Evolutionary conservation across 2,797 vertebrate genomes (phyloP), one percentile per base, ranked within the genome.

Genomic region (Enteromius fasciolatus): DNA sequence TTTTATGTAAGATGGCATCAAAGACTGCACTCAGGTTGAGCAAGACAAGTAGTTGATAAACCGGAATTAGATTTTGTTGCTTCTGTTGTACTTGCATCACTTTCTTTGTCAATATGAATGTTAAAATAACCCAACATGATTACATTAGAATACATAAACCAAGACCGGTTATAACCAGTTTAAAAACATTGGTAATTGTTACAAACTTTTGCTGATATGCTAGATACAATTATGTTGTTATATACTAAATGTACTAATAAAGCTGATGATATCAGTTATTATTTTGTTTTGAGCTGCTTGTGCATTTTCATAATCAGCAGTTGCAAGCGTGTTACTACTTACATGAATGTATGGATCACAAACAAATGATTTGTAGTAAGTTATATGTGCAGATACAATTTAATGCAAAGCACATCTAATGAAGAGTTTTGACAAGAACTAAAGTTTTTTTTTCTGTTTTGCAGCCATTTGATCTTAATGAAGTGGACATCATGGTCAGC

Each of bases 401-500:
- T 61, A 61, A 59, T 31, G 28, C 15, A 18, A 66, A 36, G 31
- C 8, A 18, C 33, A 9, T 20, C 61, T 36, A 64, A 36, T 39
- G 64, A 33, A 41, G 4, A 14, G 2, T 68, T 41, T 41, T 41
- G 39, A 44, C 66, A 44, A 41, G 5, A 23, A 8, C 20, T 44
- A 44, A 39, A 25, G 39, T 46, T 57, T 4, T 14, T 18, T 25
- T 76, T n/a, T 66, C 14, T 89, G 44, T 84, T 87, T 89, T 81
- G 10, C 82, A 96, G 95, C 95, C 95, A 54, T 96, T 94, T 92
- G 95, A 96, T 84, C 87, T 95, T 69, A 95, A 94, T 89, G 92
- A 95, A 87, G 78, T 95, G 2, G 93, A 94, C 79, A 90, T 96
- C 83, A 93, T 96, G 94, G 91, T 96, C 86, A 95, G 92, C 92